Conservation (phyloP, 1,140 invertebrate genomes). For the Heliconius nattereri region DNA sequence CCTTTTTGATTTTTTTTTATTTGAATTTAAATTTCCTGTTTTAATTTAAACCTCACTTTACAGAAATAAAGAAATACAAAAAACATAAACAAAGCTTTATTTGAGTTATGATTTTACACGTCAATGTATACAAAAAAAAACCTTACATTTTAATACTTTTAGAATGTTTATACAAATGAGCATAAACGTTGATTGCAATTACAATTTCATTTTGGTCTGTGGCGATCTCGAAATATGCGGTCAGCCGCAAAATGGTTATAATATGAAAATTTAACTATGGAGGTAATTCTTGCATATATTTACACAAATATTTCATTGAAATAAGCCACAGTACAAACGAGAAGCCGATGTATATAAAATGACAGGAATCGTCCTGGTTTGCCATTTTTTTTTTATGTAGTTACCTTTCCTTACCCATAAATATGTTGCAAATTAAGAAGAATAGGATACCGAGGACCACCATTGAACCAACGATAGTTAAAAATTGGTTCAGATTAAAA, state of each 20-base stretch:
- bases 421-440: constrained; percentile 40
- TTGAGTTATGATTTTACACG: constrained; percentile 3
- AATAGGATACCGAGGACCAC: constrained; percentile 45
- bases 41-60: too few relatives aligned
- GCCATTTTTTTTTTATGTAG: background rate
- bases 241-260: constrained; percentile 27
- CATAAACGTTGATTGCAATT: constrained; percentile 35
- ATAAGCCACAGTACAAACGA: constrained; percentile 49
- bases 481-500: constrained; percentile 38
- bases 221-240: constrained; percentile 41
- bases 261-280: constrained; percentile 34
- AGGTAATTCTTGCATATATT: constrained; percentile 38
- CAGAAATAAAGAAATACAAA: background rate
- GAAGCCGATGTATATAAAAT: constrained; percentile 44
- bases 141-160: constrained; percentile 8
- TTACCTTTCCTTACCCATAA: constrained; percentile 32
- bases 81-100: background rate
- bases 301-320: constrained; percentile 43
- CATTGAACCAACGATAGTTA: constrained; percentile 46
- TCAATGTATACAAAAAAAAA: background rate
- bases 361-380: constrained; percentile 19
- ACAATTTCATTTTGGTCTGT: constrained; percentile 39
- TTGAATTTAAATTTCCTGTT: too few relatives aligned
- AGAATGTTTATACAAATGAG: constrained; percentile 31
- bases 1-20: too few relatives aligned